Percentiles rank a stretch among this genome's conserved stretches.
Conservation (phyloP, 2,888 invertebrate species). For the Choristoneura rosaceana region DNA sequence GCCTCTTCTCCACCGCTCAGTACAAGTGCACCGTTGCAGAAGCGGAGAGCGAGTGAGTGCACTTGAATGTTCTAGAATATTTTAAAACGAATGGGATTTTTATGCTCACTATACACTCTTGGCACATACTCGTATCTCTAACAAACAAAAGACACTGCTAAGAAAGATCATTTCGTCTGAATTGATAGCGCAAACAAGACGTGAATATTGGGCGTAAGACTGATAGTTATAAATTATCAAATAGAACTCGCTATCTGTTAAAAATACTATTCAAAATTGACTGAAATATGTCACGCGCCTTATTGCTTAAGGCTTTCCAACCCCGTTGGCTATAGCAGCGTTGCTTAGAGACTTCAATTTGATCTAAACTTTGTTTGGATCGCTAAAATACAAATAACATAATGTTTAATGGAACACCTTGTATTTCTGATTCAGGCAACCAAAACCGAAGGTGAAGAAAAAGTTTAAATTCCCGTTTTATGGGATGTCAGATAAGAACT, state of each 20-base stretch:
- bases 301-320: constrained; percentile 21
- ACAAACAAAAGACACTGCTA: background rate
- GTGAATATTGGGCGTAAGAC: background rate
- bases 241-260: background rate
- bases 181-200: background rate
- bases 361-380: constrained; percentile 9
- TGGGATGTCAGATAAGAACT: constrained; percentile 73
- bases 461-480: constrained; percentile 71
- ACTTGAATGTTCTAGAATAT: constrained; percentile 1
- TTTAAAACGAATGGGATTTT: background rate
- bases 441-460: constrained; percentile 66
- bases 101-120: background rate
- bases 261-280: constrained; percentile 8
- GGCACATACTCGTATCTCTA: background rate
- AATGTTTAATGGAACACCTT: constrained; percentile 40
- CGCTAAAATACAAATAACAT: background rate
- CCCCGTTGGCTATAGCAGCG: constrained; percentile 18
- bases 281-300: constrained; percentile 2
- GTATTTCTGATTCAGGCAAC: constrained; percentile 68
- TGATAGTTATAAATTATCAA: background rate
- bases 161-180: background rate
- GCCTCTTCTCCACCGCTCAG: constrained; percentile 99
- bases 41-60: constrained; percentile 98
- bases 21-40: constrained; percentile 99
- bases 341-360: constrained; percentile 20